Evolutionary conservation across 2,888 invertebrate species (phyloP).

Genomic region (Cremastinae sp.): DNA sequence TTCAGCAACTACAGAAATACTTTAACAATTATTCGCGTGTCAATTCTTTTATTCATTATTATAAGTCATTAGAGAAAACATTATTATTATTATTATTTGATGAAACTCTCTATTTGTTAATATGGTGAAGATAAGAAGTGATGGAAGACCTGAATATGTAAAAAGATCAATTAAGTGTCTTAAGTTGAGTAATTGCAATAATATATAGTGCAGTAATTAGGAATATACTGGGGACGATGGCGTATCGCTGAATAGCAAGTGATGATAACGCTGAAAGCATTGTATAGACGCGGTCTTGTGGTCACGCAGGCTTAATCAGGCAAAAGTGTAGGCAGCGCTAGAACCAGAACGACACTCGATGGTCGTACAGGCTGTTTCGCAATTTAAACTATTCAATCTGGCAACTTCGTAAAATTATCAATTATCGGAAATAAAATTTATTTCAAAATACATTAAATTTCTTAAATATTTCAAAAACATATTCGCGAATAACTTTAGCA

Average conservation of each 20-base stretch:
- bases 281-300: slow-evolving; percentile 46
- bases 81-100: slow-evolving; percentile 24
- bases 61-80: no score
- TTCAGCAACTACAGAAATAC: no score
- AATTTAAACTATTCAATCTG: background rate
- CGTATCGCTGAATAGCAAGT: slow-evolving; percentile 58
- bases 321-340: slow-evolving; percentile 56
- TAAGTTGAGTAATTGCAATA: slow-evolving; percentile 56
- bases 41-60: no score
- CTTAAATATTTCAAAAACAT: no score
- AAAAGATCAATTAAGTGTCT: slow-evolving; percentile 42
- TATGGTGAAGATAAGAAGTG: slow-evolving; percentile 34
- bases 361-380: slow-evolving; percentile 6
- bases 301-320: slow-evolving; percentile 68
- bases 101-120: slow-evolving; percentile 28
- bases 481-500: no score
- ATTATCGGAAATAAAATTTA: no score
- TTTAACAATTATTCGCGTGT: no score
- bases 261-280: slow-evolving; percentile 57
- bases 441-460: no score
- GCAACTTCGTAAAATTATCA: no score
- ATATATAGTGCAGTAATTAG: slow-evolving; percentile 57
- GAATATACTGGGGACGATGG: slow-evolving; percentile 42
- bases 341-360: slow-evolving; percentile 30
- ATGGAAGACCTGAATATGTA: slow-evolving; percentile 23